Percentiles rank a stretch among this genome's conserved stretches.
These are phyloP conservation scores for Scrobipalpa atriplicella DNA, from an alignment of 2,888 invertebrate species.

Conservation along the genomic window DNA sequence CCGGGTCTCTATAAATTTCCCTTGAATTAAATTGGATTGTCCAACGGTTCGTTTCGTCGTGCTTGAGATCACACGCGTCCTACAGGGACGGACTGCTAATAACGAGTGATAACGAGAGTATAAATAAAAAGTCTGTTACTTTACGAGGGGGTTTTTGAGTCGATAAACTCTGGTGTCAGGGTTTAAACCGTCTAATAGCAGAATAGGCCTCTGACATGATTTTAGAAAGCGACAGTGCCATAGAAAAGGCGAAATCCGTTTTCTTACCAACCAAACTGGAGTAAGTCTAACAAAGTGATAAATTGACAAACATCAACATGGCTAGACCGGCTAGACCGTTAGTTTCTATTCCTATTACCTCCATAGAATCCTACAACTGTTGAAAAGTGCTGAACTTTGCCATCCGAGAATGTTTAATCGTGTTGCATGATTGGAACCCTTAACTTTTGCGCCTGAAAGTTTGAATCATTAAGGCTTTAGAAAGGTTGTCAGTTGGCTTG, in stretches of 20 bases:
- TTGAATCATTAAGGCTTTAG: background rate
- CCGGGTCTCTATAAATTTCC: slow-evolving; percentile 24
- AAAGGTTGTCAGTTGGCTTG: slow-evolving; percentile 14
- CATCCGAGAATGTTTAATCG: slow-evolving; percentile 6
- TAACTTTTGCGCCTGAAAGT: slow-evolving; percentile 8
- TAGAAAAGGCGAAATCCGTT: too few species aligned
- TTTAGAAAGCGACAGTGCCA: too few species aligned
- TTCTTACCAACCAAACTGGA: too few species aligned
- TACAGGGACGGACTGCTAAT: slow-evolving; percentile 11
- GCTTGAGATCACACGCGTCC: slow-evolving; percentile 57
- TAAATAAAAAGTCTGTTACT: too few species aligned
- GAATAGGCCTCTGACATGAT: too few species aligned
- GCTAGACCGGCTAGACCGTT: too few species aligned
- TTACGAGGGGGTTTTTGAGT: too few species aligned
- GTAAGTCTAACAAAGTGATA: too few species aligned
- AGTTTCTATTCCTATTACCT: background rate
- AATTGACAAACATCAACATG: too few species aligned
- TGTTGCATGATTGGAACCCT: background rate
- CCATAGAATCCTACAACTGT: background rate
- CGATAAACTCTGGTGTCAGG: too few species aligned
- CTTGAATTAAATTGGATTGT: slow-evolving; percentile 40
- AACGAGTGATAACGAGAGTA: background rate
- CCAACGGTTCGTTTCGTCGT: slow-evolving; percentile 56
- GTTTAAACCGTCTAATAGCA: too few species aligned
- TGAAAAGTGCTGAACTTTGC: background rate